These are phyloP conservation scores for Acanthosepion pharaonis DNA, from an alignment of 2,888 invertebrate genomes.

Conservation along the genomic window DNA sequence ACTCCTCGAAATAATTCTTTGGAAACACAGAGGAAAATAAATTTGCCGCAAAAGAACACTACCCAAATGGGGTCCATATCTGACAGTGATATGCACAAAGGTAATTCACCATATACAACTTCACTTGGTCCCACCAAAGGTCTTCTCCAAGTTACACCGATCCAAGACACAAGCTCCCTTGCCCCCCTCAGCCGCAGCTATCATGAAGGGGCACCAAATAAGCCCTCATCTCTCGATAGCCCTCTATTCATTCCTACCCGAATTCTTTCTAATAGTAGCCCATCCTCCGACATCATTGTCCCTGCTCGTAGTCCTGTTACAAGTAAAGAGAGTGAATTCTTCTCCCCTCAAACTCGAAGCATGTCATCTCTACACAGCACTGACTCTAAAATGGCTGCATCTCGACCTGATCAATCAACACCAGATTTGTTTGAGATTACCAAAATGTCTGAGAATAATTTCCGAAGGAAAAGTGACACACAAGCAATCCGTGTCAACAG, in stretches of 20 bases:
- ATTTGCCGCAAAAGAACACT: background rate
- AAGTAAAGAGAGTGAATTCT: slow-evolving; percentile 36
- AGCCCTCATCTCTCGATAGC: background rate
- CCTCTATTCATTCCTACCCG: slow-evolving; percentile 33
- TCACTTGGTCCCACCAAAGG: background rate
- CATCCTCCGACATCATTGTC: background rate
- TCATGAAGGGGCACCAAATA: slow-evolving; percentile 18
- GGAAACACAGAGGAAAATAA: background rate
- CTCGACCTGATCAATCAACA: background rate
- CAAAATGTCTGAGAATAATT: background rate
- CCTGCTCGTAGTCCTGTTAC: slow-evolving; percentile 34
- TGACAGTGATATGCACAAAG: slow-evolving; percentile 40
- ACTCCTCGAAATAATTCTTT: background rate
- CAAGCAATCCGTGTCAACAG: background rate
- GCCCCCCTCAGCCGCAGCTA: slow-evolving; percentile 16
- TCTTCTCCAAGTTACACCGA: slow-evolving; percentile 17
- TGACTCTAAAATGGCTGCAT: background rate
- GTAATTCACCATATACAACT: background rate
- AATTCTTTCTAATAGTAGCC: background rate
- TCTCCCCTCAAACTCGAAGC: background rate
- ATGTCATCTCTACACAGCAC: background rate
- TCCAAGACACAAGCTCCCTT: background rate
- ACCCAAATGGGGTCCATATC: slow-evolving; percentile 38
- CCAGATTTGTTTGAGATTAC: background rate
- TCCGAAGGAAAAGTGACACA: slow-evolving; percentile 33